phyloP scores from a whole-genome alignment of 2,113 vertebrate species.

The Hippocampus comes region DNA sequence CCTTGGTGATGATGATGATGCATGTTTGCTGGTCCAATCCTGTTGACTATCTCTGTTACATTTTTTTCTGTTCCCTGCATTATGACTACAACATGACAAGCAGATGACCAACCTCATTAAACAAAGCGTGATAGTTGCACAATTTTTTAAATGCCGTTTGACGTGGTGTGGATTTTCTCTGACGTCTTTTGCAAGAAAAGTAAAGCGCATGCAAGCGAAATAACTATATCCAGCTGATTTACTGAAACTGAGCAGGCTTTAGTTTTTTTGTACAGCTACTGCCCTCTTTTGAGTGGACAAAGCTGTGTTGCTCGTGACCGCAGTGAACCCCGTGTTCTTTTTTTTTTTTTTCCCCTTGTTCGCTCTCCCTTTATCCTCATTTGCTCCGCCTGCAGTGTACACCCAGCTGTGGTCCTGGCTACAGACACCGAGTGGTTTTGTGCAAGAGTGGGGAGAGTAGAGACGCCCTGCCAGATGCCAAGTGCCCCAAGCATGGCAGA shows the following conservation, averaged over 20 bases:
- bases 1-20: not conserved
- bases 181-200: slow-evolving; percentile 14
- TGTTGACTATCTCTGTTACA: not conserved
- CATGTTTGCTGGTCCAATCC: not conserved
- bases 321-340: slow-evolving; percentile 34
- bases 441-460: slow-evolving; percentile 90
- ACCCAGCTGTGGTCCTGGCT: slow-evolving; percentile 90
- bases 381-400: slow-evolving; percentile 78
- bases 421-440: slow-evolving; percentile 87
- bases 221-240: slow-evolving; percentile 44
- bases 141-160: slow-evolving; percentile 17
- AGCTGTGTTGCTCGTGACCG: slow-evolving; percentile 23
- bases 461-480: slow-evolving; percentile 74
- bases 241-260: slow-evolving; percentile 18
- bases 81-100: not conserved
- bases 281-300: slow-evolving; percentile 46
- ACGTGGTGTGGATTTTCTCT: slow-evolving; percentile 21
- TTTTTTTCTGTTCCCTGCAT: not conserved
- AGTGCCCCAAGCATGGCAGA: slow-evolving; percentile 79
- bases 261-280: slow-evolving; percentile 29
- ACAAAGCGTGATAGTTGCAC: not conserved
- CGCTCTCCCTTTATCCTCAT: slow-evolving; percentile 4
- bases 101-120: not conserved
- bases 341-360: not conserved
- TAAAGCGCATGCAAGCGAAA: slow-evolving; percentile 12